phyloP scores from a whole-genome alignment of 2,797 vertebrate species.

The Gymnoscopelus braueri region DNA sequence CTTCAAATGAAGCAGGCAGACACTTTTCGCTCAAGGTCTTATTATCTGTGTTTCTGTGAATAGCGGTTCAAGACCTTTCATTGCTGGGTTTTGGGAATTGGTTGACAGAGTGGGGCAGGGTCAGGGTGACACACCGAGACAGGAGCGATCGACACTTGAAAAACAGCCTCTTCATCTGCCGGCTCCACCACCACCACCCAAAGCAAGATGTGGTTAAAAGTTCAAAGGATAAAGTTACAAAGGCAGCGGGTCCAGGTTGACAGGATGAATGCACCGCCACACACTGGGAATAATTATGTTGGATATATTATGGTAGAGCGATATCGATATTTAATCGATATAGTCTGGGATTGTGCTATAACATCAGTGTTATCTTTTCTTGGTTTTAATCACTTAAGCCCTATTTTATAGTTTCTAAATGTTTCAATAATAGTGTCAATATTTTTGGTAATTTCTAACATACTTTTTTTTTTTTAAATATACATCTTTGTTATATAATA shows the following conservation, averaged over 20 bases:
- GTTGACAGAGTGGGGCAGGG: not conserved
- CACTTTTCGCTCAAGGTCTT: not conserved
- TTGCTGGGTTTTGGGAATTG: not conserved
- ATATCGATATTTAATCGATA: too few relatives aligned
- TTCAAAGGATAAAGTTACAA: not conserved
- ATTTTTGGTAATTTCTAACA: too few relatives aligned
- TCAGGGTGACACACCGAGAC: not conserved
- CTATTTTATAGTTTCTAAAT: too few relatives aligned
- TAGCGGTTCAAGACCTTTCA: not conserved
- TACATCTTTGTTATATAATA: too few relatives aligned
- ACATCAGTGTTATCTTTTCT: too few relatives aligned
- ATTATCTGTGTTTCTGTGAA: constrained; percentile 6
- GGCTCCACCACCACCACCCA: not conserved
- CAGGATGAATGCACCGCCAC: too few relatives aligned
- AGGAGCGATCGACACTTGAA: not conserved
- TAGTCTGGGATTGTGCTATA: too few relatives aligned
- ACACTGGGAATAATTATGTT: too few relatives aligned
- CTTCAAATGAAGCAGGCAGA: constrained; percentile 5
- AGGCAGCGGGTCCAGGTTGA: not conserved
- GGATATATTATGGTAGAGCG: too few relatives aligned
- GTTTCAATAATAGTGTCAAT: too few relatives aligned
- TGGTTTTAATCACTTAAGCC: too few relatives aligned
- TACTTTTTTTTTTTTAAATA: too few relatives aligned
- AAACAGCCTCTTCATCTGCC: not conserved
- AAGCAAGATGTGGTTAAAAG: not conserved